These are phyloP conservation scores for Ceryle rudis DNA, from an alignment of 2,797 vertebrate species.

Conservation along the genomic window DNA sequence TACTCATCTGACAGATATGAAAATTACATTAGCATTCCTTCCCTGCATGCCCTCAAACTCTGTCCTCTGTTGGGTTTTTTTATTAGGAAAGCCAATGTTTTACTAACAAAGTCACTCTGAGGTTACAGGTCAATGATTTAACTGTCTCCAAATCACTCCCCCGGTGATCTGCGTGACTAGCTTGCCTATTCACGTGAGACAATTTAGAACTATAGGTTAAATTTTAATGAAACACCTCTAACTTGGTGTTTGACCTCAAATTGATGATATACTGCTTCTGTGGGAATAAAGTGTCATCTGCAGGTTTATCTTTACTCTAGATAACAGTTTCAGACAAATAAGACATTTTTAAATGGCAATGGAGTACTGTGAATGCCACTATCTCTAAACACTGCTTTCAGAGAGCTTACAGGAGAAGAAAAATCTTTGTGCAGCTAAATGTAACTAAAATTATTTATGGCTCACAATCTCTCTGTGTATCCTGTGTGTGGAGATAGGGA, in stretches of 20 bases:
- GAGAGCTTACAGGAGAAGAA: not conserved
- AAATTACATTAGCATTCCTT: not conserved
- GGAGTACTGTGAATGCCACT: not conserved
- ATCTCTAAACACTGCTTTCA: not conserved
- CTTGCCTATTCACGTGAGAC: not conserved
- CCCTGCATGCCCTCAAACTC: not conserved
- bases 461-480: not conserved
- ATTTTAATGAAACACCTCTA: conserved; percentile 53
- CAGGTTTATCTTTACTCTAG: not conserved
- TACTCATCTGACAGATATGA: not conserved
- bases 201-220: conserved; percentile 4
- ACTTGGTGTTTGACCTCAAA: not conserved
- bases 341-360: not conserved
- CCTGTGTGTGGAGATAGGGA: not conserved
- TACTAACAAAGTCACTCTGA: conserved; percentile 21
- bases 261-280: not conserved
- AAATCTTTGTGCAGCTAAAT: not conserved
- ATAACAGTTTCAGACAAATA: not conserved
- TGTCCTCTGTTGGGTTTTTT: not conserved
- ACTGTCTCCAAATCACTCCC: not conserved
- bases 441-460: not conserved
- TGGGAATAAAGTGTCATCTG: not conserved
- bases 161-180: not conserved
- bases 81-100: conserved; percentile 31
- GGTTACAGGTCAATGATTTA: conserved; percentile 28